Evolutionary conservation across 2,113 vertebrate genomes (phyloP), one percentile per base, ranked within the genome.

Genomic region (Egretta garzetta): DNA sequence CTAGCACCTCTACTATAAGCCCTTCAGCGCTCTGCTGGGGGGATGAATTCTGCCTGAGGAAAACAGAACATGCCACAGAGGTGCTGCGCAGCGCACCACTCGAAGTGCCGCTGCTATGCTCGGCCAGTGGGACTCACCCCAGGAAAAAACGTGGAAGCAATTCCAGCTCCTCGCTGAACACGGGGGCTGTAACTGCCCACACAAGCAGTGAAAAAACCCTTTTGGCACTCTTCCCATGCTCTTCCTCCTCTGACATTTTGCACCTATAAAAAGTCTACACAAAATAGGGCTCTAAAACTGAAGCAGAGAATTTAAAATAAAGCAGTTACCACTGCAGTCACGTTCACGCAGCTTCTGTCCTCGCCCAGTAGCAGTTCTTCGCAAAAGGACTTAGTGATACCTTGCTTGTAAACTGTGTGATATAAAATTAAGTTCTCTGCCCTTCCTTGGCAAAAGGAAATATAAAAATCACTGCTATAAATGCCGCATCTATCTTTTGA

Each of bases 361-460:
- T 86, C 45, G 3, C 67, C 37, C 47, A 83, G 74, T 43, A 91
- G 50, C 91, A 80, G 37, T 14, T 80, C 50, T 73, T 86, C 76
- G 63, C 84, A 67, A 94, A 87, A 90, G 49, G 50, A 72, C 50
- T 70, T 91, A 41, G 80, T 72, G 49, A 94, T 93, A 91, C n/a
- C 58, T 80, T 63, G 28, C 91, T 74, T 91, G 82, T 76, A 93
- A 95, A 91, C 67, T 55, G 20, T 76, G 91, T 45, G 71, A 85
- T 76, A 89, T 62, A 94, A 94, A 96, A 96, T 91, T 80, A 91
- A 95, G 83, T 71, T 96, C 60, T 91, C 89, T 82, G 86, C 86
- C 88, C 80, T 94, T 93, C 49, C 39, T 89, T 89, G 80, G 95
- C 73, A 93, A 95, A 91, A 91, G 26, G 41, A 93, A 91, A 95